Base-by-base conservation (phyloP, 2,113 vertebrate species). In the Pseudopodoces humilis region DNA sequence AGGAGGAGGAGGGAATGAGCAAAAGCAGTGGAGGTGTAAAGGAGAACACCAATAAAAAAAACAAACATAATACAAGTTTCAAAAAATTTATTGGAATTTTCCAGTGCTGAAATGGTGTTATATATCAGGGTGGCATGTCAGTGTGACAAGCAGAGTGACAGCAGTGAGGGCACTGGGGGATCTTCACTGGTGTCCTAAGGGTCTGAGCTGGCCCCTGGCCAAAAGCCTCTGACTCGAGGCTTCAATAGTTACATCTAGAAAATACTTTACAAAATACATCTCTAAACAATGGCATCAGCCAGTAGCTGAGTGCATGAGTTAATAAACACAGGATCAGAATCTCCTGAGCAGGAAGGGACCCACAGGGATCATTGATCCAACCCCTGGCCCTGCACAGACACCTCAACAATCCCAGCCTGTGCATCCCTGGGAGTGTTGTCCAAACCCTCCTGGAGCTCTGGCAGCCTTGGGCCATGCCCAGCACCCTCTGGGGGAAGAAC, bases 11-110 rank as follows among this genome's bases (percentile, higher is more conserved):
- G 50, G 56, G 41, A 86, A 75, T 25, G 83, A 87, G 72, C 0
- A 0, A 85, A 79, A 79, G 60, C 90, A 92, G 4, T 19, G 55
- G 67, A 62, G 50, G 10, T 84, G 30, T 87, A 76, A 95, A 97
- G 92, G 62, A 31, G 86, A 76, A 53, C 58, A 72, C 79, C 74
- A 67, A 50, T 88, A 77, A 88, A 95, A 52, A 4, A 4, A 86
- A 94, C n/a, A n/a, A 65, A 52, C n/a, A 15, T 96, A 92, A 91
- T 64, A 84, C 0, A 9, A 92, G 69, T 76, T 94, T 11, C 21
- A 83, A 95, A 39, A 86, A 63, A 33, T 63, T 86, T 94, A 88
- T 80, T 90, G 58, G 82, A 90, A 85, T 94, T 97, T 96, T 70
- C 76, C 71, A 64, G 92, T 91, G 82, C 50, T 93, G 76, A 69